phyloP scores from a whole-genome alignment of 2,797 vertebrate genomes.

The Chelonia mydas region DNA sequence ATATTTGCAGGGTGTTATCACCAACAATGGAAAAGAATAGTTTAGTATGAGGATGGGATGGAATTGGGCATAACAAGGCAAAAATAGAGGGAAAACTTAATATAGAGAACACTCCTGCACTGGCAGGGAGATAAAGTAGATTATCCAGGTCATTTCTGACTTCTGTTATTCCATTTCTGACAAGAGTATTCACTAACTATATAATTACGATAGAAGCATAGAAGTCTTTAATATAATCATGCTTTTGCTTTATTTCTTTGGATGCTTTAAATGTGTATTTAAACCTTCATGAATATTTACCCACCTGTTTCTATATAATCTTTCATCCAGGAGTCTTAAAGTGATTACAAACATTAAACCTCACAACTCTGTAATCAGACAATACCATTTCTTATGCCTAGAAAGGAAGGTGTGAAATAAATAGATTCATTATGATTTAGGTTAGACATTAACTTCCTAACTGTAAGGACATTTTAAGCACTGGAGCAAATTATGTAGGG shows the following conservation, averaged over 20 bases:
- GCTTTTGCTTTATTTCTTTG: neutral
- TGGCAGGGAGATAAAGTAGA: neutral
- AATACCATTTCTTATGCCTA: neutral
- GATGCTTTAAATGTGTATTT: neutral
- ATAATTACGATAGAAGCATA: neutral
- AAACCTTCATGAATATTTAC: neutral
- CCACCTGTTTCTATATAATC: neutral
- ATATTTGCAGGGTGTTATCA: neutral
- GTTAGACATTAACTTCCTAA: neutral
- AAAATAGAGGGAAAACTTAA: neutral
- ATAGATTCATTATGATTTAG: neutral
- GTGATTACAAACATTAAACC: too few relatives aligned
- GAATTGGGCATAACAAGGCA: neutral
- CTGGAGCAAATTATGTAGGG: neutral
- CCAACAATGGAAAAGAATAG: neutral
- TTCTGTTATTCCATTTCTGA: neutral
- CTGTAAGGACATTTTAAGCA: neutral
- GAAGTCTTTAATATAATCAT: neutral
- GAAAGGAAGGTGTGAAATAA: neutral
- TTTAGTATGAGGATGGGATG: neutral
- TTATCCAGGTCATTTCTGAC: neutral
- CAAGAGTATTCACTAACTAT: neutral
- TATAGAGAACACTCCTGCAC: neutral
- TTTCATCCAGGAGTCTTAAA: too few relatives aligned
- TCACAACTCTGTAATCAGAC: neutral